Base-by-base conservation (phyloP, 2,888 invertebrate genomes). In the Caenorhabditis parvicauda region DNA sequence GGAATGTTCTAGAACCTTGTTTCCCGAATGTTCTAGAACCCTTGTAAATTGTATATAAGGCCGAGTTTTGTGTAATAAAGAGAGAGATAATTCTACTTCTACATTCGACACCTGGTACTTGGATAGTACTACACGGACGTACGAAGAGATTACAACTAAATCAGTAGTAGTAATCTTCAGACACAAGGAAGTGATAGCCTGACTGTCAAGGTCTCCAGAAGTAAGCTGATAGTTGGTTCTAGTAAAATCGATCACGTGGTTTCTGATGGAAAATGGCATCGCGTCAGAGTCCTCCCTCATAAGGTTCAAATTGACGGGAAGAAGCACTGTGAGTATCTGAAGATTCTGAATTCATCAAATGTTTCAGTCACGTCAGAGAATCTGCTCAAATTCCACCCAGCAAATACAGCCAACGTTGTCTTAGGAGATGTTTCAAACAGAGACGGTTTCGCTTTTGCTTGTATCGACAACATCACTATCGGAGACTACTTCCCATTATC, bases 261-360 rank as follows among this genome's bases (percentile, higher is more conserved):
- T 14, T 32, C 61, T 14, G 67, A 68, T 53, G 72, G 70, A 17
- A 63, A 53, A 22, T 72, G 70, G 72, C 67, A 64, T n/a, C 37
- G 53, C 21, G 56, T 72, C 7, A 22, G n/a, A 0, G 24, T 72
- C 6, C 28, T 54, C 9, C 65, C 63, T 12, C 62, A 57, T 47
- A 63, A 67, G 27, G 48, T 67, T 1, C 52, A 45, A 5, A 65
- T 72, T n/a, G 67, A 67, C 38, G 59, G 54, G 7, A 54, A 56
- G 25, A 59, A 41, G 14, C 65, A 56, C 42, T 64, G 72, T 68
- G 37, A 32, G 64, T 12, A 17, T 6, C 2, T 5, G 22, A 21
- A 22, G 27, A 2, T 28, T 25, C 24, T 44, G 9, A 14, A 17
- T 17, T 14, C 19, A 37, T 24, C 27, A 32, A 32, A 3, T 5